These are phyloP conservation scores for Nesogale talazaci DNA, from an alignment of 2,113 vertebrate genomes.

Conservation along the genomic window DNA sequence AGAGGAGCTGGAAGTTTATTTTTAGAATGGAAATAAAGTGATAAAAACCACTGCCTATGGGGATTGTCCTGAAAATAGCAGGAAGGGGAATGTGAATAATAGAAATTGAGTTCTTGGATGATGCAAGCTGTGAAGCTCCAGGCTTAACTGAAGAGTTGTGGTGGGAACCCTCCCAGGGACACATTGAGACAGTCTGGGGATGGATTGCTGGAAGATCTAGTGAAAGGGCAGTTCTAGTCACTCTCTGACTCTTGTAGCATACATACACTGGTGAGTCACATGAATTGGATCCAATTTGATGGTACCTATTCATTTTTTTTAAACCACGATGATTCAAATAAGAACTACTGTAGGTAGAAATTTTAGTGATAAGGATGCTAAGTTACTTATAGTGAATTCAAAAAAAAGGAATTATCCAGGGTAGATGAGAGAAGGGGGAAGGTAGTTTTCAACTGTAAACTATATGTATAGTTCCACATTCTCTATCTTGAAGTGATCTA, in stretches of 20 bases:
- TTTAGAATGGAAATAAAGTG: background rate
- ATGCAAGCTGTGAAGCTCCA: too few species aligned
- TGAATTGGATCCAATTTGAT: background rate
- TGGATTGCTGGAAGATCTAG: background rate
- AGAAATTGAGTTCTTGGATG: background rate
- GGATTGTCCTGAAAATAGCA: background rate
- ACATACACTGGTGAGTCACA: background rate
- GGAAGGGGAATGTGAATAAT: background rate
- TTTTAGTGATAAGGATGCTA: background rate
- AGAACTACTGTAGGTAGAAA: background rate
- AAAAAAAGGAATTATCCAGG: background rate
- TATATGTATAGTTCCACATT: background rate
- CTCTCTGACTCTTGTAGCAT: too few species aligned
- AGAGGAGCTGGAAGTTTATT: background rate
- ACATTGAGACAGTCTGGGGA: too few species aligned
- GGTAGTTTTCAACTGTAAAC: background rate
- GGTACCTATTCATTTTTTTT: background rate
- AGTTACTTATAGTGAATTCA: constrained; percentile 20
- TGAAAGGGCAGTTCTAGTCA: background rate
- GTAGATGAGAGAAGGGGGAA: background rate
- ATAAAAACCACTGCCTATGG: background rate
- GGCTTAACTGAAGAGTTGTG: too few species aligned
- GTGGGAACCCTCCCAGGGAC: too few species aligned
- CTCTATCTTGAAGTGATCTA: background rate
- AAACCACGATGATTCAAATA: background rate